Evolutionary conservation across 2,888 invertebrate species (phyloP).

Genomic region (Scaptomyza polygonia): DNA sequence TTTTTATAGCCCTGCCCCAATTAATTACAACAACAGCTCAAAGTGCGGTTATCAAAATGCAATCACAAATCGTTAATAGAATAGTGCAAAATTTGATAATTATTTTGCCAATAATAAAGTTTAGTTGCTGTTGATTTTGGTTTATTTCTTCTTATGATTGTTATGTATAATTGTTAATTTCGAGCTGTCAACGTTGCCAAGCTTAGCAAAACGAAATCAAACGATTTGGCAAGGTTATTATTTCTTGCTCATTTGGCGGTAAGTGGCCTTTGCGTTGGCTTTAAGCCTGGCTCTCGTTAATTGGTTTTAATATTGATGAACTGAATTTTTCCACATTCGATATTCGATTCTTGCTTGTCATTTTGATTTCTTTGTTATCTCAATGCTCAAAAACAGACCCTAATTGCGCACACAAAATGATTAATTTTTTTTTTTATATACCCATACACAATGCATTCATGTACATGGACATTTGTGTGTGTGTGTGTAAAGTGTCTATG

Average conservation of each 20-base stretch:
- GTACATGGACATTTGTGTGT: not conserved
- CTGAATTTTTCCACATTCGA: conserved; percentile 35
- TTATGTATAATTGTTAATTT: conserved; percentile 28
- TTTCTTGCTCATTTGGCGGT: conserved; percentile 58
- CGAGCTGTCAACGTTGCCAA: conserved; percentile 38
- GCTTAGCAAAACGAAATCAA: conserved; percentile 58
- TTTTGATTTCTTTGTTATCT: conserved; percentile 9
- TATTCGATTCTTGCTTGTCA: conserved; percentile 5
- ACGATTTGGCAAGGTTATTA: conserved; percentile 74
- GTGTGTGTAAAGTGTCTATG: not conserved
- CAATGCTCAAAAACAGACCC: conserved; percentile 30
- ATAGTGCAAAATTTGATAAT: conserved; percentile 58
- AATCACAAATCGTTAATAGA: conserved; percentile 52
- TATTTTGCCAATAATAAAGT: conserved; percentile 37
- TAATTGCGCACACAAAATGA: conserved; percentile 36
- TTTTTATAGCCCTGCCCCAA: conserved; percentile 50
- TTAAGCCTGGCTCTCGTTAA: conserved; percentile 29
- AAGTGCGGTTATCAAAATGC: conserved; percentile 53
- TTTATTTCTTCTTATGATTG: not conserved
- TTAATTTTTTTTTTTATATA: not conserved
- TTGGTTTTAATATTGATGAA: conserved; percentile 47
- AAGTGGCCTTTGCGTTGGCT: conserved; percentile 35
- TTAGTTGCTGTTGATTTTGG: conserved; percentile 6
- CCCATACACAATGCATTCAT: not conserved
- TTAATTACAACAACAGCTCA: conserved; percentile 42